Percentiles rank a stretch among this genome's conserved stretches.
Evolutionary conservation across 2,113 vertebrate species (phyloP).

Genomic region (Balaeniceps rex): DNA sequence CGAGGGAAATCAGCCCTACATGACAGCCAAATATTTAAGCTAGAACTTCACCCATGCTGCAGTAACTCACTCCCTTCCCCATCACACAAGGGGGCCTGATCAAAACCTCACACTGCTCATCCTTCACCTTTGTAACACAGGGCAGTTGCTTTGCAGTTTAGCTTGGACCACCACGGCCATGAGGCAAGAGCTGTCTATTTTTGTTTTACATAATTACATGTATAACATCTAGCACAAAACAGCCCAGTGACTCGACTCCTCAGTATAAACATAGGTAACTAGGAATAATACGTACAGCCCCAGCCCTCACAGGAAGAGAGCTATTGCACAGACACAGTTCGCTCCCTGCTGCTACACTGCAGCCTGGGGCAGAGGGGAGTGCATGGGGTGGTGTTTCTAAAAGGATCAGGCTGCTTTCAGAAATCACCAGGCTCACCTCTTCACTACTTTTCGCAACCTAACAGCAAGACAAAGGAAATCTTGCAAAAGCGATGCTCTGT

Average conservation of each 20-base stretch:
- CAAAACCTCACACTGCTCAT: neutral
- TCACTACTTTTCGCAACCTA: neutral
- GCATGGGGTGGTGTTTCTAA: neutral
- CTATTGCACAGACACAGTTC: too few species aligned
- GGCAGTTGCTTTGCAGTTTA: neutral
- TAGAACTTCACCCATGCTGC: neutral
- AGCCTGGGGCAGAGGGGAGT: rapidly evolving
- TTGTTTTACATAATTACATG: neutral
- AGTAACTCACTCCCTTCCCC: neutral
- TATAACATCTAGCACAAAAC: neutral
- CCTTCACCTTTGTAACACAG: neutral
- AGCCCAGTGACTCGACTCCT: neutral
- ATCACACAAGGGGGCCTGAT: neutral
- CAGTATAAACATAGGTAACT: neutral
- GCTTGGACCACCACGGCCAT: neutral
- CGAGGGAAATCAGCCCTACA: neutral
- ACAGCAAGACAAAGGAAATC: neutral
- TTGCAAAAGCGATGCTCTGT: neutral
- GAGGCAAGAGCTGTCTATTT: neutral
- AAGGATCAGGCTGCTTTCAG: neutral
- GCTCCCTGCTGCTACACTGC: neutral
- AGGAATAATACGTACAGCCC: neutral
- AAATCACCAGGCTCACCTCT: neutral
- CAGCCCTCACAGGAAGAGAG: neutral
- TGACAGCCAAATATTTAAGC: neutral